Conservation (phyloP, 2,113 vertebrate genomes). For the Nothobranchius furzeri region DNA sequence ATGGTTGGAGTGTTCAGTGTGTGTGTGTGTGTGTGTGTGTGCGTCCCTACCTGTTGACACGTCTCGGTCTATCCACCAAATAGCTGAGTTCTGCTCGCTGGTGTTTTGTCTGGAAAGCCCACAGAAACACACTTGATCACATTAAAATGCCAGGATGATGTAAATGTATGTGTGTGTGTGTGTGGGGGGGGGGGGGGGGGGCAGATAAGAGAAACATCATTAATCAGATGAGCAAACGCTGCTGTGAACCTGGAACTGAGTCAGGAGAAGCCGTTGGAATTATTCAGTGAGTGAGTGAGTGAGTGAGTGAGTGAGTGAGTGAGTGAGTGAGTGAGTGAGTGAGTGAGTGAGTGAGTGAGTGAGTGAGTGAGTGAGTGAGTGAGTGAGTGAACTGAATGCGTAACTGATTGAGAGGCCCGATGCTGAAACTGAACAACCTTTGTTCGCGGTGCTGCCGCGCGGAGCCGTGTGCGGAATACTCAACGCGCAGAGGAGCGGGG, state of each 20-base stretch:
- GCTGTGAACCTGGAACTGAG: constrained; percentile 8
- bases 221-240: neutral
- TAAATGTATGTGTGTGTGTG: neutral
- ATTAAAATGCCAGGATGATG: neutral
- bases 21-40: constrained; percentile 1
- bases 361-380: constrained; percentile 42
- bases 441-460: constrained; percentile 72
- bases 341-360: constrained; percentile 57
- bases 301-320: constrained; percentile 30
- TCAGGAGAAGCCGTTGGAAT: constrained; percentile 9
- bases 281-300: constrained; percentile 40
- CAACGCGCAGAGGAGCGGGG: constrained; percentile 71
- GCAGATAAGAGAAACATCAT: neutral
- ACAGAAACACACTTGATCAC: constrained; percentile 30
- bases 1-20: constrained; percentile 1
- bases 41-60: constrained; percentile 94
- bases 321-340: constrained; percentile 62
- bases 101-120: constrained; percentile 91
- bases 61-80: constrained; percentile 97
- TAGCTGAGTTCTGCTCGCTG: constrained; percentile 98
- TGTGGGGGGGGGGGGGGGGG: neutral
- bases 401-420: constrained; percentile 76
- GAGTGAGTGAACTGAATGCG: constrained; percentile 70
- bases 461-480: constrained; percentile 75
- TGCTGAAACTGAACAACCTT: constrained; percentile 77